Conservation (phyloP, 2,797 vertebrate species). For the Tokudaia muenninki region DNA sequence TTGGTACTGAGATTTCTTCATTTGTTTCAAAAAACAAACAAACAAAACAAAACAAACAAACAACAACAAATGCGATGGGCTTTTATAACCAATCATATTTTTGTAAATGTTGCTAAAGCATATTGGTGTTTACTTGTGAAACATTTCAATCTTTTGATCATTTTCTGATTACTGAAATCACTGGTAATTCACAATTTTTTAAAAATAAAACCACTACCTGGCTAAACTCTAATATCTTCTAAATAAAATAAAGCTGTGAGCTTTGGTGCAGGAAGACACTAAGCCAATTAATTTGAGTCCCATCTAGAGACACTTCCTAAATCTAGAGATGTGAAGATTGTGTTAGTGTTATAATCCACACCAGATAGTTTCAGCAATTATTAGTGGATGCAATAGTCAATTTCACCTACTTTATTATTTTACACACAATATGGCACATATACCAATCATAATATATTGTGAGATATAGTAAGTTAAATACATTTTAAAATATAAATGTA, state of each 20-base stretch:
- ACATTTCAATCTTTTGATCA: background rate
- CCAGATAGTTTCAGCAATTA: slow-evolving; percentile 26
- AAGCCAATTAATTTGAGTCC: slow-evolving; percentile 19
- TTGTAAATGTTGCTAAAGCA: background rate
- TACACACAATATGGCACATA: background rate
- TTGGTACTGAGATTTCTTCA: background rate
- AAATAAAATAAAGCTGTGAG: background rate
- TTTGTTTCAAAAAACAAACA: background rate
- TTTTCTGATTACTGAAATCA: background rate
- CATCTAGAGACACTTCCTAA: slow-evolving; percentile 27
- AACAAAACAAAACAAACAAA: background rate
- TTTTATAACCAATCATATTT: slow-evolving; percentile 5
- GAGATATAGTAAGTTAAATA: slow-evolving; percentile 27
- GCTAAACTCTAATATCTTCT: background rate
- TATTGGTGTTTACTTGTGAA: slow-evolving; percentile 62
- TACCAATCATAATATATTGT: background rate
- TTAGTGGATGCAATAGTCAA: background rate
- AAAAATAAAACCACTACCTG: background rate
- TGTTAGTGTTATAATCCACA: background rate
- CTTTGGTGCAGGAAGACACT: slow-evolving; percentile 47
- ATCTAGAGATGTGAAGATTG: background rate
- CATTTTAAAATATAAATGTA: slow-evolving; percentile 53
- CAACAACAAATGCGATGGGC: background rate
- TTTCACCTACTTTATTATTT: slow-evolving; percentile 45
- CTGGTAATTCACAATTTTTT: background rate